Evolutionary conservation across 2,797 vertebrate species (phyloP), one percentile per base, ranked within the genome.

Genomic region (Acipenser oxyrinchus): DNA sequence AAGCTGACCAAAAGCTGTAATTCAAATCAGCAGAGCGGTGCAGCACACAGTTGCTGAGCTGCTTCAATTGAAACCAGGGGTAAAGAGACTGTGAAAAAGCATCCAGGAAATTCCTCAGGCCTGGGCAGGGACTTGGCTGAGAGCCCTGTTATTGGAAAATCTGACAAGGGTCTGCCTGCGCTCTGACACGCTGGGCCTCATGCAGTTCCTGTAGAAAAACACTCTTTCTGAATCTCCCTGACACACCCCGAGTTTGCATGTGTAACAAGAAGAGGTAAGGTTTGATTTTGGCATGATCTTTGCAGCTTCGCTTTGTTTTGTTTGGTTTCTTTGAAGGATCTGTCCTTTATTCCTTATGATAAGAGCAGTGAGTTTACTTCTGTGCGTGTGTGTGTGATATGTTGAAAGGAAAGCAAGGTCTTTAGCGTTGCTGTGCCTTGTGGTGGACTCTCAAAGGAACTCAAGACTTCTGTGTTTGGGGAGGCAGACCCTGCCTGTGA

Each of bases 101-200:
- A 83, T 86, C 87, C 89, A 93, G 92, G 91, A 95, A 95, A 90
- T 92, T 84, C 88, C 92, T 91, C 82, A 86, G 86, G 89, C 90
- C 82, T 90, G 91, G 89, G 89, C 90, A 88, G 92, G 88, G 91
- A 90, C 89, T 90, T 84, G 84, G 92, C 91, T 83, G 78, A 75
- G 66, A 15, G 49, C 76, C 89, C 83, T 87, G 80, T 88, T 84
- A 84, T 74, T 93, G 94, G 93, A 97, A 96, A 96, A 92, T 89
- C 86, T 95, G 92, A 95, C 88, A 84, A 80, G 86, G 49, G 66
- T 86, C 83, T 83, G 79, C 74, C 85, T 69, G 71, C 84, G 88
- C 68, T 77, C 49, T 76, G 76, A 77, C 77, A 79, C 86, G 83
- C 79, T 80, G 85, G 92, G 92, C 93, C 93, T 90, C 83, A 85